Conservation (phyloP, 2,113 vertebrate species). For the Tachuris rubrigastra region DNA sequence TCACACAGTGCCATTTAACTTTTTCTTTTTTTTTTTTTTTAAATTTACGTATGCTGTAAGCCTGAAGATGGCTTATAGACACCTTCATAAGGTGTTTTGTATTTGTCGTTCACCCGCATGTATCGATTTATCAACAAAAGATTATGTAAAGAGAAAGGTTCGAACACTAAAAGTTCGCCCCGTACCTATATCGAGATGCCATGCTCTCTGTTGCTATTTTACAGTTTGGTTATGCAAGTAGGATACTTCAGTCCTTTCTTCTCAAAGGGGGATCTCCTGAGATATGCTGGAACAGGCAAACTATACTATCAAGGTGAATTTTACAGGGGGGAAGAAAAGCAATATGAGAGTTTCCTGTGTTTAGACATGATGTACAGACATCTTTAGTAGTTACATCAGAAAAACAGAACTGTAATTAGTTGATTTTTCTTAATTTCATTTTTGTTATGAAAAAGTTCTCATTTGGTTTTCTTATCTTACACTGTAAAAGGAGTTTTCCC, state of each 20-base stretch:
- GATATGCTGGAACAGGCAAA: neutral
- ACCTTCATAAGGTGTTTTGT: neutral
- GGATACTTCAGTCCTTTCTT: neutral
- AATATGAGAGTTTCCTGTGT: neutral
- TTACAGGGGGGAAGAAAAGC: rapidly evolving
- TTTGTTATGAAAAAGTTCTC: no score
- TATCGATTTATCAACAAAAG: neutral
- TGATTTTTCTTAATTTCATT: no score
- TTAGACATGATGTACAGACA: no score
- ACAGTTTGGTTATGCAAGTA: neutral
- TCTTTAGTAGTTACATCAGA: no score
- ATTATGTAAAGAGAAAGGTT: neutral
- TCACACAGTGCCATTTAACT: neutral
- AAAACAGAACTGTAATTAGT: no score
- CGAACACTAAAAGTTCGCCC: neutral
- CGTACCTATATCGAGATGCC: rapidly evolving
- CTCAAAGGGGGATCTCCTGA: neutral
- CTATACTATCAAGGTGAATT: neutral
- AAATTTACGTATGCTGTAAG: neutral
- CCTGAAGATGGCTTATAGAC: neutral
- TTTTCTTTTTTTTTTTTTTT: neutral
- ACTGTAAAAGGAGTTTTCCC: no score
- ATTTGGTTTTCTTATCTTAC: no score
- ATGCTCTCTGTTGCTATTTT: neutral
- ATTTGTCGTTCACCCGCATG: neutral